A percentile compares a stretch with the other conserved stretches of the same genome.
These are phyloP conservation scores for Gadopsis marmoratus DNA, from an alignment of 2,797 vertebrate genomes.

Conservation along the genomic window DNA sequence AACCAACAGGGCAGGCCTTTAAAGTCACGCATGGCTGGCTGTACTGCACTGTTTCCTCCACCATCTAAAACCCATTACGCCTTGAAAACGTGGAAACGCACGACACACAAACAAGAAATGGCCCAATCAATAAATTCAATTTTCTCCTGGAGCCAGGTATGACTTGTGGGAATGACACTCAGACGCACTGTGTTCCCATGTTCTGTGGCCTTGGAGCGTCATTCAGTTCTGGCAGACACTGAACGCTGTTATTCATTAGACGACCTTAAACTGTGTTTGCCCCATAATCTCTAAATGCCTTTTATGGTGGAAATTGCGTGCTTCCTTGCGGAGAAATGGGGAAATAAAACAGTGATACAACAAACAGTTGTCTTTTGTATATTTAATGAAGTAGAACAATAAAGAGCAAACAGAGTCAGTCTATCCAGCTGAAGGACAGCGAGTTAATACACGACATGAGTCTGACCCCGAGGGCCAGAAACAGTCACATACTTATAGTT, in stretches of 20 bases:
- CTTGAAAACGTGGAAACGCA: conserved; percentile 38
- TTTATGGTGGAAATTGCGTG: background rate
- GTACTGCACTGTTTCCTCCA: conserved; percentile 52
- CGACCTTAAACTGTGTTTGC: background rate
- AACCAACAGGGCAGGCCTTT: conserved; percentile 16
- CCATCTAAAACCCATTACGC: conserved; percentile 51
- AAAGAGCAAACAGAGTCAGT: no score
- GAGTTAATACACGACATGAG: no score
- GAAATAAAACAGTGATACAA: no score
- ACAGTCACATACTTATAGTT: no score
- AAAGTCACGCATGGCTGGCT: conserved; percentile 52
- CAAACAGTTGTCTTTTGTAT: no score
- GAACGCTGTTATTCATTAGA: conserved; percentile 10
- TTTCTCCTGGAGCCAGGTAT: conserved; percentile 62
- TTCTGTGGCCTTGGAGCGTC: conserved; percentile 24
- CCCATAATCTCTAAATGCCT: background rate
- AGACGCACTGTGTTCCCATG: conserved; percentile 1
- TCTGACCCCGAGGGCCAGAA: no score
- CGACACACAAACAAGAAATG: conserved; percentile 56
- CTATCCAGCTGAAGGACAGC: no score
- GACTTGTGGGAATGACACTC: conserved; percentile 46
- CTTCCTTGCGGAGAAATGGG: no score
- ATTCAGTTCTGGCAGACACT: conserved; percentile 22
- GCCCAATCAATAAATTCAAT: conserved; percentile 74
- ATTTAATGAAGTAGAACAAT: no score